These are phyloP conservation scores for Frankliniella fusca DNA, from an alignment of 2,888 invertebrate genomes.

Conservation along the genomic window DNA sequence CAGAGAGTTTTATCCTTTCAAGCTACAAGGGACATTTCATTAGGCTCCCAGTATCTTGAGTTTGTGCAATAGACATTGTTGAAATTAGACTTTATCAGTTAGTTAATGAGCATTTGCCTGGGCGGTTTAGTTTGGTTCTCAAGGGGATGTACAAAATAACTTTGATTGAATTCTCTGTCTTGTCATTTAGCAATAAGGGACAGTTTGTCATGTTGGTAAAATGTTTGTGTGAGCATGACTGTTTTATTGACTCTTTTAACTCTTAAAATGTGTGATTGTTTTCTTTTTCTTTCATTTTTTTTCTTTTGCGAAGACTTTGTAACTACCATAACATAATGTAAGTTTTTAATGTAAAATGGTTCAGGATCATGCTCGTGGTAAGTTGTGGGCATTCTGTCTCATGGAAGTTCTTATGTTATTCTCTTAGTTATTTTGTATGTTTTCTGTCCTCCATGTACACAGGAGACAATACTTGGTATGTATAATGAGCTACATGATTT, in stretches of 20 bases:
- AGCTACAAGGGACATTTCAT: neutral
- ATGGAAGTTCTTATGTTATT: slow-evolving; percentile 12
- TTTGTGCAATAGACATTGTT: slow-evolving; percentile 25
- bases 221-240: neutral
- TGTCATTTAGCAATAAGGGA: neutral
- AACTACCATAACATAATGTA: neutral
- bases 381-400: neutral
- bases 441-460: neutral
- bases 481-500: neutral
- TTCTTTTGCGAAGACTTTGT: neutral
- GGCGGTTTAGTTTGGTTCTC: neutral
- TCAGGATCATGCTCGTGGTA: neutral
- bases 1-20: slow-evolving; percentile 9
- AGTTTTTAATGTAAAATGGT: slow-evolving; percentile 2
- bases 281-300: neutral
- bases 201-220: neutral
- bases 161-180: slow-evolving; percentile 15
- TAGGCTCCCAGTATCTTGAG: neutral
- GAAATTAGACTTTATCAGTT: slow-evolving; percentile 12
- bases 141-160: slow-evolving; percentile 20
- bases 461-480: neutral
- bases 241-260: slow-evolving; percentile 18
- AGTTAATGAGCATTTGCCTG: neutral
- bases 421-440: slow-evolving; percentile 25
- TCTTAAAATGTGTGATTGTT: slow-evolving; percentile 9